Conservation (phyloP, 2,113 vertebrate species). For the Numida meleagris region DNA sequence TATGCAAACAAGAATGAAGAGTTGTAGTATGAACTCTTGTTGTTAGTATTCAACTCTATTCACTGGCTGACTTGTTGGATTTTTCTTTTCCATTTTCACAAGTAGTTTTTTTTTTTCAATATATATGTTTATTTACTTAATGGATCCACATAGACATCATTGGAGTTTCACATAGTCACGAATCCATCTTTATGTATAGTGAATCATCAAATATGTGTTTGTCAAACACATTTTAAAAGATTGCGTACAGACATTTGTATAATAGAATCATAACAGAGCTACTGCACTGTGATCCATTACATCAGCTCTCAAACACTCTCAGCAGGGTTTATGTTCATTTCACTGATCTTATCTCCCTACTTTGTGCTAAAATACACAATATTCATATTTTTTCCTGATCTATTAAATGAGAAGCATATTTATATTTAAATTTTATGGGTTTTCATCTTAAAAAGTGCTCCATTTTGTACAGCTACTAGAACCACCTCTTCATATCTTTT, state of each 20-base stretch:
- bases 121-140: neutral
- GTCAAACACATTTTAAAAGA: neutral
- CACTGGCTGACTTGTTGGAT: neutral
- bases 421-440: neutral
- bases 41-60: neutral
- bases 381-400: neutral
- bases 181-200: neutral
- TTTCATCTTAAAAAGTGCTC: neutral
- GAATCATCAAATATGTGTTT: conserved; percentile 30
- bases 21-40: neutral
- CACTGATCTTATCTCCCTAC: neutral
- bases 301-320: neutral
- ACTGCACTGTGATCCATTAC: conserved; percentile 33
- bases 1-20: neutral
- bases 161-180: neutral
- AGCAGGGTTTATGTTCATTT: conserved; percentile 29
- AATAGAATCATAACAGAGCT: conserved; percentile 32
- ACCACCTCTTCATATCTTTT: neutral
- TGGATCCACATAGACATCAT: neutral
- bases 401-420: neutral
- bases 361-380: neutral
- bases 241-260: conserved; percentile 39
- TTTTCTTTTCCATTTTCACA: neutral
- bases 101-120: neutral
- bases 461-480: neutral